Conservation (phyloP, 2,113 vertebrate species). For the Erythrocebus patas region DNA sequence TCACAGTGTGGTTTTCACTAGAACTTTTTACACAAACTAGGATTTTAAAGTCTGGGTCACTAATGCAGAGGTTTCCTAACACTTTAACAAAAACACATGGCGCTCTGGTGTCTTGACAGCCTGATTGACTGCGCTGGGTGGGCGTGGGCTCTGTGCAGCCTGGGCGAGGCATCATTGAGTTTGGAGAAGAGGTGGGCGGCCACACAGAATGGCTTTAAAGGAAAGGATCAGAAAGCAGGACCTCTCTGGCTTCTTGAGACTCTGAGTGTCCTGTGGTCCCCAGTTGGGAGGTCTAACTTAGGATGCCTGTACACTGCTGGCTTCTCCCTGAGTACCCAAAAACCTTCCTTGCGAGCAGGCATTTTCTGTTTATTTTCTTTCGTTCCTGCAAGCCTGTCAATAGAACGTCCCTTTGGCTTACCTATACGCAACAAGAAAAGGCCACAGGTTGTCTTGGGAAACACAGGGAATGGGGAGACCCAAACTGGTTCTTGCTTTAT, state of each 20-base stretch:
- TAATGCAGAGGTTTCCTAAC: neutral
- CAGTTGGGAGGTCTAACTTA: neutral
- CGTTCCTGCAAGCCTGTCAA: neutral
- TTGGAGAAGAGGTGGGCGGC: neutral
- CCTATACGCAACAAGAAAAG: neutral
- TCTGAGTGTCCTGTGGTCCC: neutral
- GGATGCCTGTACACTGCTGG: neutral
- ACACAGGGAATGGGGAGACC: rapidly evolving
- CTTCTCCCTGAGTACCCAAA: neutral
- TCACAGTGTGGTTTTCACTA: neutral
- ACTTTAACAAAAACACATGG: neutral
- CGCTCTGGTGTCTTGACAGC: rapidly evolving
- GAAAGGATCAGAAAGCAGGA: neutral
- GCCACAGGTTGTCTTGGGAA: neutral
- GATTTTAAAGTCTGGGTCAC: neutral
- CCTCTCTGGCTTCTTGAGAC: neutral
- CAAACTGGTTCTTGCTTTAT: neutral
- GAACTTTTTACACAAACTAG: neutral
- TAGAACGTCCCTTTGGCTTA: slow-evolving; percentile 40
- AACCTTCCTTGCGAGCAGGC: neutral
- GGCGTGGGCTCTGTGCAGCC: rapidly evolving
- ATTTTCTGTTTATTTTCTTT: neutral
- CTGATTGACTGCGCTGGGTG: rapidly evolving
- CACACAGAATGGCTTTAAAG: neutral
- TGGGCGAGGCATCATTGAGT: neutral